phyloP scores from a whole-genome alignment of 2,797 vertebrate genomes.

The Craterocephalus amniculus region DNA sequence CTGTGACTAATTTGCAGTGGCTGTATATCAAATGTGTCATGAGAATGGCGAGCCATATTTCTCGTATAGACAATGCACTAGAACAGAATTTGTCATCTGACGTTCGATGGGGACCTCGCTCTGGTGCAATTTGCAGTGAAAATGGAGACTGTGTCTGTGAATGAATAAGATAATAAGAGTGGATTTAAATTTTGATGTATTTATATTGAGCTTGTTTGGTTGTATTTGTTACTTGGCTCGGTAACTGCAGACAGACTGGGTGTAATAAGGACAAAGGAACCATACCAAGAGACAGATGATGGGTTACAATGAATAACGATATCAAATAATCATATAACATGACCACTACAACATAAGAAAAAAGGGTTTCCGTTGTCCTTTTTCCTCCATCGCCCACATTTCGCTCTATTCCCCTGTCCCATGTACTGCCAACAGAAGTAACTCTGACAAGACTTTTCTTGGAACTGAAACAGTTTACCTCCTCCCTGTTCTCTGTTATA shows the following conservation, averaged over 20 bases:
- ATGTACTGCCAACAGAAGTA: slow-evolving; percentile 38
- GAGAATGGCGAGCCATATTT: slow-evolving; percentile 48
- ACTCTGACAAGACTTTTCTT: slow-evolving; percentile 54
- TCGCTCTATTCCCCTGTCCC: slow-evolving; percentile 44
- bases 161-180: slow-evolving; percentile 15
- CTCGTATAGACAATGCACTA: slow-evolving; percentile 39
- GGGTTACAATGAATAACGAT: slow-evolving; percentile 57
- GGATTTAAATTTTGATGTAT: slow-evolving; percentile 44
- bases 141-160: slow-evolving; percentile 16
- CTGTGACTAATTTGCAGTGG: slow-evolving; percentile 72
- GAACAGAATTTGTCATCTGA: slow-evolving; percentile 55
- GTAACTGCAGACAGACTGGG: slow-evolving; percentile 40
- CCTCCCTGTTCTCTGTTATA: slow-evolving; percentile 54
- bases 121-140: slow-evolving; percentile 39
- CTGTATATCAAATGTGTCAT: slow-evolving; percentile 67
- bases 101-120: slow-evolving; percentile 34
- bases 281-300: slow-evolving; percentile 72
- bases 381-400: slow-evolving; percentile 14
- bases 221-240: slow-evolving; percentile 39
- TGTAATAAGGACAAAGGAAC: slow-evolving; percentile 29
- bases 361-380: slow-evolving; percentile 39
- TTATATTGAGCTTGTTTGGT: slow-evolving; percentile 34
- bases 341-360: slow-evolving; percentile 37
- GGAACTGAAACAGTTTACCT: slow-evolving; percentile 64
- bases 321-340: slow-evolving; percentile 65